A percentile compares a stretch with the other conserved stretches of the same genome.
Conservation (phyloP, 2,797 vertebrate genomes). For the Myotis vivesi region DNA sequence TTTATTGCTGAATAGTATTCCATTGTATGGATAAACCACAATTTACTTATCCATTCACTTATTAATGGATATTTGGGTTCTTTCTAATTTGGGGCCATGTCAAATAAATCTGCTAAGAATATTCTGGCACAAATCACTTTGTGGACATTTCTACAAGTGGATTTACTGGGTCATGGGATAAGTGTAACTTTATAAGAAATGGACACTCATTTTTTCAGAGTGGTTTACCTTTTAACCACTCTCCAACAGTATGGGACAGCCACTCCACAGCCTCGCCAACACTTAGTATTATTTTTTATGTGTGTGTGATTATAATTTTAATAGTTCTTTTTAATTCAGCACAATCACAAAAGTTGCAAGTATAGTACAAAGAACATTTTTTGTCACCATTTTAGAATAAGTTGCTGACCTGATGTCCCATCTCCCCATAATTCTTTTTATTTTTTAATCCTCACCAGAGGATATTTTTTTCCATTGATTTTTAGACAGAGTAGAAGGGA, state of each 20-base stretch:
- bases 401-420: neutral
- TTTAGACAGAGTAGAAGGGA: too few species aligned
- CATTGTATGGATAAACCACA: neutral
- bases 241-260: neutral
- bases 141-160: neutral
- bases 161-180: neutral
- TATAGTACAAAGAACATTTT: neutral
- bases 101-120: neutral
- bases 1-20: neutral
- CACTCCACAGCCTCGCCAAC: neutral
- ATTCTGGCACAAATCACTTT: neutral
- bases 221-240: neutral
- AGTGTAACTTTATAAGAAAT: neutral
- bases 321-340: neutral
- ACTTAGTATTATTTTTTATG: neutral
- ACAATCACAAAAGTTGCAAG: neutral
- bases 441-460: too few species aligned
- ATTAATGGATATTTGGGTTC: neutral
- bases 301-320: neutral
- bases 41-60: constrained; percentile 6
- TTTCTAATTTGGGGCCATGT: neutral
- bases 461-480: too few species aligned
- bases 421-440: neutral
- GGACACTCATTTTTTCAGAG: constrained; percentile 4
- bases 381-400: neutral